A percentile compares a stretch with the other conserved stretches of the same genome.
These are phyloP conservation scores for Trichomycterus rosablanca DNA, from an alignment of 2,113 vertebrate genomes.

Conservation along the genomic window DNA sequence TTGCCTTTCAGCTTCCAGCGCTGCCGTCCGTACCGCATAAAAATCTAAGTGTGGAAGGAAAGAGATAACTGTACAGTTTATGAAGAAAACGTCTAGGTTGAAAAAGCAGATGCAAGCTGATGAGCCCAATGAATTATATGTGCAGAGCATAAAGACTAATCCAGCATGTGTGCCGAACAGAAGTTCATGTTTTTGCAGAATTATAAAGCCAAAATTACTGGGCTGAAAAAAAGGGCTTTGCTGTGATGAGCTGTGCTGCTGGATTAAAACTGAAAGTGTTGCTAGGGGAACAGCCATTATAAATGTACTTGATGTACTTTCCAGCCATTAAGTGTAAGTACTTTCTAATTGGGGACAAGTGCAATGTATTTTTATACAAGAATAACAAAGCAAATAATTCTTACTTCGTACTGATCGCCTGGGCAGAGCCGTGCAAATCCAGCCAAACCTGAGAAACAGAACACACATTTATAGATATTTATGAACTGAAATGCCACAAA, in stretches of 20 bases:
- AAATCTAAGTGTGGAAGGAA: slow-evolving; percentile 71
- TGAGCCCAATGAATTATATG: neutral
- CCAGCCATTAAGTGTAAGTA: slow-evolving; percentile 12
- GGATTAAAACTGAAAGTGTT: slow-evolving; percentile 33
- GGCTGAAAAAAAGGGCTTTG: slow-evolving; percentile 4
- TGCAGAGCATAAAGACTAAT: slow-evolving; percentile 4
- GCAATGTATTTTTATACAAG: neutral
- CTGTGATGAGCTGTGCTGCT: neutral
- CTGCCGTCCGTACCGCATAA: slow-evolving; percentile 94
- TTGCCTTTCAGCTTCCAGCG: slow-evolving; percentile 94
- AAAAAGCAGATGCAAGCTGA: slow-evolving; percentile 1
- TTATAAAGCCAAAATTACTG: slow-evolving; percentile 15
- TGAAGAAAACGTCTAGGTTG: neutral
- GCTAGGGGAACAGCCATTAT: slow-evolving; percentile 35
- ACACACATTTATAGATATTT: neutral
- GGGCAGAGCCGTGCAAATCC: slow-evolving; percentile 94
- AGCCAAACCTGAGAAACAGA: slow-evolving; percentile 77
- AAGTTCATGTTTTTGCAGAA: slow-evolving; percentile 11
- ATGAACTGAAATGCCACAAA: too few relatives aligned
- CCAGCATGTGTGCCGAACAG: neutral
- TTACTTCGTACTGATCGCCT: slow-evolving; percentile 91
- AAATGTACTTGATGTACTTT: slow-evolving; percentile 23
- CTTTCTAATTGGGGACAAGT: slow-evolving; percentile 8
- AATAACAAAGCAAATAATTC: slow-evolving; percentile 34
- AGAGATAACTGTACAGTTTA: slow-evolving; percentile 1